Evolutionary conservation across 2,888 invertebrate species (phyloP), one percentile per base, ranked within the genome.

Genomic region (Teleiodes luculella): DNA sequence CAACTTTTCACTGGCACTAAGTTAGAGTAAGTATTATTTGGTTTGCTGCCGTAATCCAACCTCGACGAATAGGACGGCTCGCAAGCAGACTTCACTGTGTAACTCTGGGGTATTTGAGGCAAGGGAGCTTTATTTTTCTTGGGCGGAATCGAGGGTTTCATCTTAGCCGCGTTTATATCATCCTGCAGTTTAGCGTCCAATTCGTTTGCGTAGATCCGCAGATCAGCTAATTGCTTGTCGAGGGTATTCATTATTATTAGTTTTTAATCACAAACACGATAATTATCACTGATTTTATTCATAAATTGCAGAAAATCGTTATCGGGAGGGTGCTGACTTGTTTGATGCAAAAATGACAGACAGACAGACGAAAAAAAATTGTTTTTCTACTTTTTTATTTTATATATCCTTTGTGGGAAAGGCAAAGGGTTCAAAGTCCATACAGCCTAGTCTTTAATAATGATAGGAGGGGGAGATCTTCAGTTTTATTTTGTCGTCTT

Each of bases 21-120:
- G 65, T 89, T 89, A 4, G 89, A 90, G 65, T 90, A 90, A 10
- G 89, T 87, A 31, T 88, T 88, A 18, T 28, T 43, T n/a, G 85
- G 76, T 28, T 83, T 78, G 57, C 85, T 88, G 16, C 88, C 85
- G 60, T 76, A 80, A 63, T 89, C 94, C 41, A 95, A 85, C 55
- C 95, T 91, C 24, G 95, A 94, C 20, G 95, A 94, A 76, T 95
- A 96, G 4, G 94, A 93, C 0, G 95, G 95, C 70, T 94, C 94
- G 56, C 94, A 92, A 14, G 93, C 92, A 56, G 93, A 92, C 76
- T 94, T 94, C 56, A 95, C 91, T 30, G 91, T 91, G 70, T 92
- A 94, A 78, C 95, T 95, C 80, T 95, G 94, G 54, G 95, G 95
- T 74, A 96, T 93, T 93, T 89, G 89, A 49, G 89, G 89, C 59